These are phyloP conservation scores for Spisula solida DNA, from an alignment of 2,888 invertebrate species.

Conservation along the genomic window DNA sequence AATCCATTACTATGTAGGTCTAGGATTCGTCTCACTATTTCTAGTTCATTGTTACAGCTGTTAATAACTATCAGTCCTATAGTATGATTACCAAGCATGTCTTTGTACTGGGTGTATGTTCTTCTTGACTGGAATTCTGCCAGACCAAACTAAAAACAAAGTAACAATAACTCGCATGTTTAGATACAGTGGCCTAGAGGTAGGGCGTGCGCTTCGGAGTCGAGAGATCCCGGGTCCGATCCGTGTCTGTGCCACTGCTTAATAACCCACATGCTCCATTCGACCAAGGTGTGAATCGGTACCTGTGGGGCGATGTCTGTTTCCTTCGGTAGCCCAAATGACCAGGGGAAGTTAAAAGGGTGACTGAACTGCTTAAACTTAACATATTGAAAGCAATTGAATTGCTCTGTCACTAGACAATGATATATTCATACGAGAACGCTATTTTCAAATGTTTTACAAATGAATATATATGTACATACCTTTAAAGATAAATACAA, in stretches of 20 bases:
- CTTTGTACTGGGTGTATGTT: not conserved
- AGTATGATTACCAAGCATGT: constrained; percentile 31
- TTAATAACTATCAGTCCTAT: constrained; percentile 47
- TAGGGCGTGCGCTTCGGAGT: too few species aligned
- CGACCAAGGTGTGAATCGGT: too few species aligned
- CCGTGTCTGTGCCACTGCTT: too few species aligned
- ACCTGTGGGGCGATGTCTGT: too few species aligned
- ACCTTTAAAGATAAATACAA: constrained; percentile 43
- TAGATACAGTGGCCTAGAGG: too few species aligned
- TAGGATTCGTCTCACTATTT: constrained; percentile 39
- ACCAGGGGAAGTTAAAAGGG: too few species aligned
- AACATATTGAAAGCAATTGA: too few species aligned
- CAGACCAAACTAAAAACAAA: constrained; percentile 15
- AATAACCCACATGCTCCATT: too few species aligned
- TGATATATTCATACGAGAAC: not conserved
- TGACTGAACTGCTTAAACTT: too few species aligned
- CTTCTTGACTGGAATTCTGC: constrained; percentile 30
- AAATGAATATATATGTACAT: not conserved
- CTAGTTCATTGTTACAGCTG: constrained; percentile 46
- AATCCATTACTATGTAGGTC: constrained; percentile 34
- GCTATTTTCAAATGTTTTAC: not conserved
- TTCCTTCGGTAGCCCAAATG: too few species aligned
- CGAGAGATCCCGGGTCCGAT: too few species aligned
- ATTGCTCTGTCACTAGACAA: not conserved
- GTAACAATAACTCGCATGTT: not conserved